phyloP scores from a whole-genome alignment of 2,888 invertebrate genomes.

The Beris morrisii region DNA sequence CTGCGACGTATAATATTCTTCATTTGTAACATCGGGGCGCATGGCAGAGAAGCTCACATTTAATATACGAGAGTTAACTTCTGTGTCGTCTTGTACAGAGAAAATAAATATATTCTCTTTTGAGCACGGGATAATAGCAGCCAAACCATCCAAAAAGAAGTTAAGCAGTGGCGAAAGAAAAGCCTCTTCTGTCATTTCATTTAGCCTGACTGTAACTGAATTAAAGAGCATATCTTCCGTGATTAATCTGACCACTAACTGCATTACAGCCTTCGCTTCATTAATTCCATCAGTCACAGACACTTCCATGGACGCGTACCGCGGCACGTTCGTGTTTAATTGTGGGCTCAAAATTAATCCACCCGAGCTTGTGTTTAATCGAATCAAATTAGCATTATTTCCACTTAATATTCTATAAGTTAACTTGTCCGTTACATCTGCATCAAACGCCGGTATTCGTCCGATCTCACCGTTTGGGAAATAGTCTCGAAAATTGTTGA shows the following conservation, averaged over 20 bases:
- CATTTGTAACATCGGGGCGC: constrained; percentile 75
- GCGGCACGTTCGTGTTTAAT: constrained; percentile 92
- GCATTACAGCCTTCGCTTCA: constrained; percentile 91
- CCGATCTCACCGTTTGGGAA: constrained; percentile 93
- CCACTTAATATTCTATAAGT: constrained; percentile 84
- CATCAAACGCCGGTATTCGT: constrained; percentile 89
- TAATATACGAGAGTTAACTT: constrained; percentile 81
- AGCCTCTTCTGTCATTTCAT: constrained; percentile 90
- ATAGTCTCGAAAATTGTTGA: constrained; percentile 92
- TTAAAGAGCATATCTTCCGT: constrained; percentile 93
- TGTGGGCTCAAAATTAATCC: constrained; percentile 87
- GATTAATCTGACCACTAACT: constrained; percentile 83
- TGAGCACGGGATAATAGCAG: constrained; percentile 89
- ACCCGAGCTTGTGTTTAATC: constrained; percentile 80
- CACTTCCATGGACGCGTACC: constrained; percentile 90
- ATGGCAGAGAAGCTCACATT: constrained; percentile 93
- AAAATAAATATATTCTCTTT: constrained; percentile 91
- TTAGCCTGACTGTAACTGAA: constrained; percentile 89
- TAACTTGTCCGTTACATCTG: constrained; percentile 85
- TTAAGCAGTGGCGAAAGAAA: constrained; percentile 86
- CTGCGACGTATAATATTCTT: constrained; percentile 82
- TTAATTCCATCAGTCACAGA: constrained; percentile 93
- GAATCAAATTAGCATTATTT: constrained; percentile 88
- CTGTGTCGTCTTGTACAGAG: constrained; percentile 90
- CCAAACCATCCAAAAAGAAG: constrained; percentile 87